Percentiles rank a stretch among this genome's conserved stretches.
These are phyloP conservation scores for Orbicella faveolata DNA, from an alignment of 64 coral and sea anemone genomes.

Conservation along the genomic window DNA sequence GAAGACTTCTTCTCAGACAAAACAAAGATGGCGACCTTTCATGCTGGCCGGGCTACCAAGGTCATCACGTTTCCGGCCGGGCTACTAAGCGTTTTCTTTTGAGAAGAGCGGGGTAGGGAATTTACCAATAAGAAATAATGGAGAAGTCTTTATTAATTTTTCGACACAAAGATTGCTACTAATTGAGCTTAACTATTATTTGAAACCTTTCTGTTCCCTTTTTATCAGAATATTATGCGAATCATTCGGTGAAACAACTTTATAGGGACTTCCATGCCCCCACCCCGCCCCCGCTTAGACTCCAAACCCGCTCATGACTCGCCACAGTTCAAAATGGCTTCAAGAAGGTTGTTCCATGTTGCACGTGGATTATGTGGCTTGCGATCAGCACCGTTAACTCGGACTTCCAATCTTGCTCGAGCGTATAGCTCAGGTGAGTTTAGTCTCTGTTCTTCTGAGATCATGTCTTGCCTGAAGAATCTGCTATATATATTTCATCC, in stretches of 20 bases:
- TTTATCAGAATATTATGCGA: neutral
- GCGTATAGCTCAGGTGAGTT: slow-evolving; percentile 55
- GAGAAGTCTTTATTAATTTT: neutral
- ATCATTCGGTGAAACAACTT: neutral
- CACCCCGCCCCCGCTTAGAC: neutral
- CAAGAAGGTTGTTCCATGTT: slow-evolving; percentile 55
- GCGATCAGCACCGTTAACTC: neutral
- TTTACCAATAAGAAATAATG: neutral
- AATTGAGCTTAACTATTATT: too few relatives aligned
- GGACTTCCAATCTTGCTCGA: slow-evolving; percentile 12
- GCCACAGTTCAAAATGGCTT: slow-evolving; percentile 44
- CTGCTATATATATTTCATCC: neutral
- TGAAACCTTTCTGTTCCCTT: neutral
- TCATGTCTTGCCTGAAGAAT: neutral
- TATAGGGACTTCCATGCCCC: neutral
- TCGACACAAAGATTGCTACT: neutral
- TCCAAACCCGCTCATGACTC: too few relatives aligned
- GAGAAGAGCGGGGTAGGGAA: neutral
- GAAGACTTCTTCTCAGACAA: too few relatives aligned
- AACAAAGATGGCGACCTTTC: slow-evolving; percentile 6
- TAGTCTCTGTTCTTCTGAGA: neutral
- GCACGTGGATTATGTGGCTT: slow-evolving; percentile 47
- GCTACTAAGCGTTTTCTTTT: neutral
- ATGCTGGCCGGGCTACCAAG: neutral
- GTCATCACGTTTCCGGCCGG: neutral